Conservation (phyloP, 1,140 invertebrate species). For the Macrostomum lignano region DNA sequence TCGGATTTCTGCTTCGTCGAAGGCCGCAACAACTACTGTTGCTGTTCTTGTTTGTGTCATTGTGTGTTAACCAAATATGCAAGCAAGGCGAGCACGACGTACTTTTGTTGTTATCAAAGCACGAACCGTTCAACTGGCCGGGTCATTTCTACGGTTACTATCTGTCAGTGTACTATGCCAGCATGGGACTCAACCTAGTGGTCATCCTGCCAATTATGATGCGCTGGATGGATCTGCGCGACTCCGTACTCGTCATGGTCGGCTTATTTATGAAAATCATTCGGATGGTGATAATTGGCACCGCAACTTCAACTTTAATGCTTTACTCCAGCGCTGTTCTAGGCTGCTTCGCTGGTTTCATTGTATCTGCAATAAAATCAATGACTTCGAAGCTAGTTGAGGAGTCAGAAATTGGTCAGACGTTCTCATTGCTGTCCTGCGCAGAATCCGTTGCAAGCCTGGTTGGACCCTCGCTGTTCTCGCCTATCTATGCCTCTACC, state of each 20-base stretch:
- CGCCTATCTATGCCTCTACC: too few species aligned
- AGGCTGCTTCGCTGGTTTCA: too few species aligned
- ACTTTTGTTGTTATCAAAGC: constrained; percentile 16
- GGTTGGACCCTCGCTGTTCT: too few species aligned
- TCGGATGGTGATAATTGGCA: constrained; percentile 14
- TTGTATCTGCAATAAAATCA: too few species aligned
- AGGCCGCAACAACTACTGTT: constrained; percentile 8
- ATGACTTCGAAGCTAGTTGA: too few species aligned
- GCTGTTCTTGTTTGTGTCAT: constrained; percentile 9
- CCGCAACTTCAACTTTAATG: too few species aligned
- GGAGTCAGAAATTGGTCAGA: too few species aligned
- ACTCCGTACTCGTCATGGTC: constrained; percentile 14
- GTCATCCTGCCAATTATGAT: constrained; percentile 17
- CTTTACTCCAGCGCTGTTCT: too few species aligned
- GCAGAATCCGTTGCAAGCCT: too few species aligned
- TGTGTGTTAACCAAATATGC: constrained; percentile 13
- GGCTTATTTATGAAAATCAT: constrained; percentile 14
- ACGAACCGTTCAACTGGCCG: constrained; percentile 16
- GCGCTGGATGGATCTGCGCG: constrained; percentile 11
- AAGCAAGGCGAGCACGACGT: constrained; percentile 22
- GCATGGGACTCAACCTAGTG: constrained; percentile 15
- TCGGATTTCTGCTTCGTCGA: too few species aligned
- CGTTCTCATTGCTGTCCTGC: too few species aligned
- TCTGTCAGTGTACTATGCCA: constrained; percentile 18
- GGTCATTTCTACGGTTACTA: constrained; percentile 22